Evolutionary conservation across 2,113 vertebrate genomes (phyloP).

Genomic region (Larimichthys polyactis): DNA sequence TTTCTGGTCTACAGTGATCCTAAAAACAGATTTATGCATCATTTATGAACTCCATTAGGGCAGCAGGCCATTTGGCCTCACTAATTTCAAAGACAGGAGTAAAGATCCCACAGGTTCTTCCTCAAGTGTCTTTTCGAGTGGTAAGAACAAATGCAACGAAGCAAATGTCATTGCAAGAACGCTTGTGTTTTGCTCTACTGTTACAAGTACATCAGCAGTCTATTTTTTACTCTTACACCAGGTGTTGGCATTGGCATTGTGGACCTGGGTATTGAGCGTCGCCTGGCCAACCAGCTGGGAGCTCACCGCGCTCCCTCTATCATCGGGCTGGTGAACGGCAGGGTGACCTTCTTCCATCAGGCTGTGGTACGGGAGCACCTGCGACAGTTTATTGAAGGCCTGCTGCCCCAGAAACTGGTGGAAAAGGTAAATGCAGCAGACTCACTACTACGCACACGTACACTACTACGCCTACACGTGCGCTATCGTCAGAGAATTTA

Average conservation of each 20-base stretch:
- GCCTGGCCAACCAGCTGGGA: slow-evolving; percentile 92
- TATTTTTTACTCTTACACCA: slow-evolving; percentile 70
- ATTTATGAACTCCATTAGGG: slow-evolving; percentile 32
- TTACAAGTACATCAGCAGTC: background rate
- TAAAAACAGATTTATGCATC: slow-evolving; percentile 20
- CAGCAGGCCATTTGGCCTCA: background rate
- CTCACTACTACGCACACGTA: background rate
- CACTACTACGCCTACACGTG: background rate
- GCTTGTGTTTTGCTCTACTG: background rate
- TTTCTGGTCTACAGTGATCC: background rate
- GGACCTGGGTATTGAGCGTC: slow-evolving; percentile 92
- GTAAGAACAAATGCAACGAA: too few species aligned
- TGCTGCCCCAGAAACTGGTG: slow-evolving; percentile 91
- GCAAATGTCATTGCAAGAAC: background rate
- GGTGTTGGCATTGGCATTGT: slow-evolving; percentile 95
- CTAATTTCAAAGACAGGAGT: background rate
- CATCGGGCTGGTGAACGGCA: slow-evolving; percentile 91
- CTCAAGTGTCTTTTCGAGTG: background rate
- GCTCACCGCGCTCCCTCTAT: slow-evolving; percentile 92
- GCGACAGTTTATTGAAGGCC: slow-evolving; percentile 91
- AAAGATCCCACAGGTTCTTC: background rate
- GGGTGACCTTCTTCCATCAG: slow-evolving; percentile 92
- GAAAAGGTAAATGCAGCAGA: slow-evolving; percentile 86
- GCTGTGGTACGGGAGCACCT: slow-evolving; percentile 89
- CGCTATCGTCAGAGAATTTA: background rate